Percentiles rank a stretch among this genome's conserved stretches.
Evolutionary conservation across 2,113 vertebrate species (phyloP).

Genomic region (Sakesphorus luctuosus): DNA sequence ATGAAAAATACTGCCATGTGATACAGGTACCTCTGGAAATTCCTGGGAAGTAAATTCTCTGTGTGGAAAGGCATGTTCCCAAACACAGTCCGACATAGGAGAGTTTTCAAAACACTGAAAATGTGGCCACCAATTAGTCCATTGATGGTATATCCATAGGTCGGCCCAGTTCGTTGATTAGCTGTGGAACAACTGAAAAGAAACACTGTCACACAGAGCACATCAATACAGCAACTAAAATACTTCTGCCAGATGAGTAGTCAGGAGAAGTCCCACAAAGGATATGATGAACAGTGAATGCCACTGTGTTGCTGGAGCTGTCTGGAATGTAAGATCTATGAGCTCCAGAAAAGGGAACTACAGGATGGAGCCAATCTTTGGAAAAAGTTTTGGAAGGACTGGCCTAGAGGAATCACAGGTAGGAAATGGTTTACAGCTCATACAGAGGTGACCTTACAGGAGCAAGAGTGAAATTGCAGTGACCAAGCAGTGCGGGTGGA

Average conservation of each 20-base stretch:
- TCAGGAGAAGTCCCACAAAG: background rate
- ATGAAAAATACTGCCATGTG: background rate
- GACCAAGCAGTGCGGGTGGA: background rate
- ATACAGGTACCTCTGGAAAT: background rate
- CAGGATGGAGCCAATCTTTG: background rate
- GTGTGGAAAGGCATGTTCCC: background rate
- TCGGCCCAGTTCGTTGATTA: background rate
- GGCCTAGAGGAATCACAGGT: background rate
- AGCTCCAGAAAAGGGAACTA: background rate
- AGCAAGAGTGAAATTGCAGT: background rate
- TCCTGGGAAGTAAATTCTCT: background rate
- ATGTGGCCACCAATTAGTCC: background rate
- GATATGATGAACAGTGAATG: rapidly evolving
- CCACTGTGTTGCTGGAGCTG: background rate
- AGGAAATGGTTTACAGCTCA: background rate
- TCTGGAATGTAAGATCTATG: background rate
- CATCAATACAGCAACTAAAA: background rate
- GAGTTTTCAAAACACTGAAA: background rate
- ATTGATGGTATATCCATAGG: background rate
- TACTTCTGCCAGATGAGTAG: background rate
- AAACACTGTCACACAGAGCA: background rate
- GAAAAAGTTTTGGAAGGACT: background rate
- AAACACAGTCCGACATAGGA: background rate
- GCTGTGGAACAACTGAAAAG: background rate
- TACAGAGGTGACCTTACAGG: background rate